Evolutionary conservation across 2,888 invertebrate genomes (phyloP).

Genomic region (Euzophera pinguis): DNA sequence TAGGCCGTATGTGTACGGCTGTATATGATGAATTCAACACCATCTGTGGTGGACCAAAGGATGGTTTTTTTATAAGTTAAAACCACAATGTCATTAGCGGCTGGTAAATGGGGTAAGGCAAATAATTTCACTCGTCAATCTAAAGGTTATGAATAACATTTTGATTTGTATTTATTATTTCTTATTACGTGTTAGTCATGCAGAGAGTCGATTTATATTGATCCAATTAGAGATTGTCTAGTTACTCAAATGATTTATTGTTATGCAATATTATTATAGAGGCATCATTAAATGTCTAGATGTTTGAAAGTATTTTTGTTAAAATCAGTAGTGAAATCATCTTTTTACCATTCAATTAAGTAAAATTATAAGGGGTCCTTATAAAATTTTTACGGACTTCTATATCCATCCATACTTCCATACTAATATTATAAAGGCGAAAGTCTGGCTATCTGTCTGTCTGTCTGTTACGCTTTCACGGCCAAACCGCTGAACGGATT

Average conservation of each 20-base stretch:
- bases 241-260: constrained; percentile 6
- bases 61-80: too few species aligned
- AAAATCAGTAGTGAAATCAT: neutral
- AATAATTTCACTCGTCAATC: constrained; percentile 16
- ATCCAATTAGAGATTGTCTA: constrained; percentile 4
- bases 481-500: too few species aligned
- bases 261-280: neutral
- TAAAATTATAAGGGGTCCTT: too few species aligned
- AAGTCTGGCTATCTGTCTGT: too few species aligned
- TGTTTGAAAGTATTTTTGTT: neutral
- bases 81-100: too few species aligned
- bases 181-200: constrained; percentile 13
- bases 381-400: too few species aligned
- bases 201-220: constrained; percentile 3
- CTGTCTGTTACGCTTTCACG: too few species aligned
- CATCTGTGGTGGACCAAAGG: too few species aligned
- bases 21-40: too few species aligned
- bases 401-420: too few species aligned
- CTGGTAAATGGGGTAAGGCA: constrained; percentile 23
- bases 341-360: neutral
- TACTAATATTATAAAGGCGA: too few species aligned
- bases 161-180: constrained; percentile 18
- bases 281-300: neutral
- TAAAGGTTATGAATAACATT: constrained; percentile 15
- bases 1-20: too few species aligned